Conservation (phyloP, 2,113 vertebrate genomes). For the Chrysemys picta region DNA sequence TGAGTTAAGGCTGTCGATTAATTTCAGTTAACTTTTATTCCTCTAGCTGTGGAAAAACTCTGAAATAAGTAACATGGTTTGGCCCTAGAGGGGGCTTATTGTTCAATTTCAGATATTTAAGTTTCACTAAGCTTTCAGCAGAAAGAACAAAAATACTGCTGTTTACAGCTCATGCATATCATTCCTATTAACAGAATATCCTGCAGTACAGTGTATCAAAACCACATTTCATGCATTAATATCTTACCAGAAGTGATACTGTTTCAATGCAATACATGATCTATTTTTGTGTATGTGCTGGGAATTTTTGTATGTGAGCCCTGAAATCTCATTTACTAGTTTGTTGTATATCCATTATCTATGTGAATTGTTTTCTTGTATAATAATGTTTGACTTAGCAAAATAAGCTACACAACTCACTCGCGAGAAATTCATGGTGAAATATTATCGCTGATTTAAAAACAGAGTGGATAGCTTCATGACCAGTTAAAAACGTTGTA, state of each 20-base stretch:
- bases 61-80: background rate
- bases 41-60: background rate
- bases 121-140: background rate
- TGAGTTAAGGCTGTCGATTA: no score
- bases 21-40: background rate
- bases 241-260: background rate
- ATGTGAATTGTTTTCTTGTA: background rate
- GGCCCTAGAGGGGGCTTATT: background rate
- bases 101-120: background rate
- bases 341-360: background rate
- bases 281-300: background rate
- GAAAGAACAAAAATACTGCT: background rate
- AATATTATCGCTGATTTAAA: background rate
- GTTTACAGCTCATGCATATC: background rate
- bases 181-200: background rate
- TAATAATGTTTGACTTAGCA: background rate
- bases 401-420: background rate
- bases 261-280: background rate
- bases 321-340: background rate
- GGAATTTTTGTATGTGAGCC: background rate
- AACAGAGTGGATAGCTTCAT: background rate
- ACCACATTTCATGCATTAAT: background rate
- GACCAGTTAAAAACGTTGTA: background rate
- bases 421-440: background rate
- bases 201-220: background rate